A percentile compares a stretch with the other conserved stretches of the same genome.
Conservation (phyloP, 2,113 vertebrate species). For the Ammodytes marinus region DNA sequence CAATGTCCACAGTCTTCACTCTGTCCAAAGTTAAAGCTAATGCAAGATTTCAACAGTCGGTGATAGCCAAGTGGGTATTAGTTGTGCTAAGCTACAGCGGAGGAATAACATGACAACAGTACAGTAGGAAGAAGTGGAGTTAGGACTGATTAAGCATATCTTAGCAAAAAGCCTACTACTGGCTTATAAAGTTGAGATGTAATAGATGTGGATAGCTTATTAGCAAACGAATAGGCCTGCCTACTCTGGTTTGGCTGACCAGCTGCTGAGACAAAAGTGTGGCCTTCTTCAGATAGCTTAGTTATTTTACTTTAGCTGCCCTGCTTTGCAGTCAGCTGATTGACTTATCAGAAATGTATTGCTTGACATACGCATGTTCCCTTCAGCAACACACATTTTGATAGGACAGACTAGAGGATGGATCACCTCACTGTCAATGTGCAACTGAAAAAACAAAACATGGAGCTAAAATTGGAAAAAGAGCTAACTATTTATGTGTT, state of each 20-base stretch:
- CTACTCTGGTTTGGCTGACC: not conserved
- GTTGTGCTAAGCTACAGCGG: not conserved
- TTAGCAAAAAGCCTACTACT: not conserved
- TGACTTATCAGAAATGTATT: not conserved
- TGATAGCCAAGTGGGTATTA: too few relatives aligned
- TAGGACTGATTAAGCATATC: not conserved
- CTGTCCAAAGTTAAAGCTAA: not conserved
- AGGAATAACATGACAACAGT: not conserved
- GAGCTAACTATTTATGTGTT: not conserved
- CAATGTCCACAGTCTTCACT: not conserved
- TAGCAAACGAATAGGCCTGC: not conserved
- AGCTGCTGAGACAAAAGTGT: not conserved
- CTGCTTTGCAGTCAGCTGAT: not conserved
- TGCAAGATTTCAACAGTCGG: not conserved
- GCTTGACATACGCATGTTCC: not conserved
- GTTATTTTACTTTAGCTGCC: not conserved
- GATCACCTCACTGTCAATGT: not conserved
- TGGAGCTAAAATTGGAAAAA: not conserved
- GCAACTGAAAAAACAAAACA: not conserved
- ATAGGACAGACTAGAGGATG: not conserved
- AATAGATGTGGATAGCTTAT: not conserved
- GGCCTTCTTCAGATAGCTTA: too few relatives aligned
- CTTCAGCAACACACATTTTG: not conserved
- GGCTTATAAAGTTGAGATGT: not conserved
- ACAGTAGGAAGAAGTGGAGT: not conserved